A percentile compares a stretch with the other conserved stretches of the same genome.
phyloP scores from a whole-genome alignment of 2,888 invertebrate species.

The Heteropelma amictum region DNA sequence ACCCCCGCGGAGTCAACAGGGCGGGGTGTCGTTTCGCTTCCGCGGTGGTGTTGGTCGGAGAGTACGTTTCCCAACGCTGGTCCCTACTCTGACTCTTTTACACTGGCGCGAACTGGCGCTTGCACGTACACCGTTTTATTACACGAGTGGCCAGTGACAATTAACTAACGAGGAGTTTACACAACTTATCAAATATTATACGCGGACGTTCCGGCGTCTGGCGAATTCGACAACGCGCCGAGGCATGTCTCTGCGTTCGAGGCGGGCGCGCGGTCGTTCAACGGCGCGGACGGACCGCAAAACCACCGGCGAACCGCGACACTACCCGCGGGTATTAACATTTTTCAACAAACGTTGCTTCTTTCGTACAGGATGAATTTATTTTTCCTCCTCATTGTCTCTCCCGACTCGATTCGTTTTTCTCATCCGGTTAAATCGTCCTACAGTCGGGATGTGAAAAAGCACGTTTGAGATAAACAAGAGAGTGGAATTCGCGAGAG shows the following conservation, averaged over 20 bases:
- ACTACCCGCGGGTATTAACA: background rate
- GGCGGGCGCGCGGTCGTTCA: background rate
- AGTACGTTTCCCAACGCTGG: slow-evolving; percentile 14
- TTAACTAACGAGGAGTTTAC: slow-evolving; percentile 77
- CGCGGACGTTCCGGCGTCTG: slow-evolving; percentile 61
- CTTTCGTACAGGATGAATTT: too few relatives aligned
- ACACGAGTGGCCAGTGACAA: slow-evolving; percentile 65
- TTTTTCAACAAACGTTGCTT: too few relatives aligned
- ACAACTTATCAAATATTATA: slow-evolving; percentile 76
- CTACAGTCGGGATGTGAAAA: slow-evolving; percentile 6
- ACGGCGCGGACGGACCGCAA: background rate
- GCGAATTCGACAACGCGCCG: too few relatives aligned
- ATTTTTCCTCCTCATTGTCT: too few relatives aligned
- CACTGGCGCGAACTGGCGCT: slow-evolving; percentile 18
- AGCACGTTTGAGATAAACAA: slow-evolving; percentile 24
- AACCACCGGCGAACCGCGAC: background rate
- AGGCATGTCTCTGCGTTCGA: slow-evolving; percentile 57
- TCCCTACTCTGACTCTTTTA: slow-evolving; percentile 28
- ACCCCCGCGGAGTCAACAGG: slow-evolving; percentile 36
- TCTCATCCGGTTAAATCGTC: background rate
- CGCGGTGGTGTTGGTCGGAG: slow-evolving; percentile 54
- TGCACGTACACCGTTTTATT: slow-evolving; percentile 36
- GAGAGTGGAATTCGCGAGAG: slow-evolving; percentile 7
- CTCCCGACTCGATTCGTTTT: too few relatives aligned
- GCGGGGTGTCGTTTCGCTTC: slow-evolving; percentile 5